Conservation (phyloP, 2,888 invertebrate species). For the Melieria omissa region DNA sequence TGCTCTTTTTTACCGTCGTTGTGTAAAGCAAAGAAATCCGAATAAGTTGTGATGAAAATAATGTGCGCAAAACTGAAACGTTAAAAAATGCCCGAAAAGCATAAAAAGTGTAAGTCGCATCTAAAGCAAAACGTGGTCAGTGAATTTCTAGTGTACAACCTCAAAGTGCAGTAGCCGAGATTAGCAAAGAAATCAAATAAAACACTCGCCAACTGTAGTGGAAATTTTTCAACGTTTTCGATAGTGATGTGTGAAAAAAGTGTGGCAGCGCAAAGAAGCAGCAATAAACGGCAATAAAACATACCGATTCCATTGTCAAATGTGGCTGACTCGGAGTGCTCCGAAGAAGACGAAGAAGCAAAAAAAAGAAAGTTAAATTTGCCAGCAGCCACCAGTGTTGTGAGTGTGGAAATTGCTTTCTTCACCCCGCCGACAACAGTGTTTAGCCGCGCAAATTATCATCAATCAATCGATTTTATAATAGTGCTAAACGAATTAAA, state of each 20-base stretch:
- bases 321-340: neutral
- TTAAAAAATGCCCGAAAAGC: conserved; percentile 25
- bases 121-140: neutral
- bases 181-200: neutral
- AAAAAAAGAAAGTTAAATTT: conserved; percentile 55
- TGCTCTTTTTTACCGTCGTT: conserved; percentile 23
- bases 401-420: conserved; percentile 56
- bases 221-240: conserved; percentile 10
- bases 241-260: neutral
- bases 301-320: neutral
- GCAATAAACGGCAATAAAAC: too few relatives aligned
- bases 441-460: neutral
- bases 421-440: conserved; percentile 12
- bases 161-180: conserved; percentile 12
- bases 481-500: neutral
- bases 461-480: conserved; percentile 18
- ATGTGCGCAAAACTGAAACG: conserved; percentile 13
- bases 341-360: conserved; percentile 35
- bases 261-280: too few relatives aligned
- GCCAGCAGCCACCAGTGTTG: conserved; percentile 57
- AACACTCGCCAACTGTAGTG: neutral
- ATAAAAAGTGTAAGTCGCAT: conserved; percentile 9
- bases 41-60: conserved; percentile 23
- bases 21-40: conserved; percentile 25
- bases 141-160: conserved; percentile 19